Evolutionary conservation across 1,140 invertebrate species (phyloP).

Genomic region (Leptinotarsa defecta): DNA sequence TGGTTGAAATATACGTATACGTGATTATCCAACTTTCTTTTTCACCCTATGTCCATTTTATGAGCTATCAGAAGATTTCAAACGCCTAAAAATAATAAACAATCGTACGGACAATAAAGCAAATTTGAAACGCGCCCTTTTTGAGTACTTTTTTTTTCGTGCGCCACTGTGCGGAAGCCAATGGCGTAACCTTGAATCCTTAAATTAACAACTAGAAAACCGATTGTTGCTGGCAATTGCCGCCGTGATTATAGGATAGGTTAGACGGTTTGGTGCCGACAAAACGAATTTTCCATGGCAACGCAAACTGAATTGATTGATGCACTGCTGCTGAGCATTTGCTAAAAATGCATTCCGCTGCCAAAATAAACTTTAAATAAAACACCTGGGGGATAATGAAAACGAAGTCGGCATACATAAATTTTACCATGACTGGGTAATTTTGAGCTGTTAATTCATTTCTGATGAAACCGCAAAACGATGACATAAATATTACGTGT

Average conservation of each 20-base stretch:
- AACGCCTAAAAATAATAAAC: too few relatives aligned
- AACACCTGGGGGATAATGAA: background rate
- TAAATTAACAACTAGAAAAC: constrained; percentile 30
- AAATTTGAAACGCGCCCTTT: too few relatives aligned
- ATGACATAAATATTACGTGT: too few relatives aligned
- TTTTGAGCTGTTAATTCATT: too few relatives aligned
- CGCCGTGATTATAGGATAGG: constrained; percentile 32
- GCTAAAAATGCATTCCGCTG: background rate
- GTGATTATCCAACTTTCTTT: too few relatives aligned
- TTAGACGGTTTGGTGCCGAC: constrained; percentile 39
- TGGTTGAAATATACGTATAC: too few relatives aligned
- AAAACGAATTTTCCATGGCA: background rate
- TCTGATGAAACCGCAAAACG: too few relatives aligned
- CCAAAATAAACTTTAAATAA: background rate
- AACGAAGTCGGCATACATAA: too few relatives aligned
- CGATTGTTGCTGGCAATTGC: constrained; percentile 26
- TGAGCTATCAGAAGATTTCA: too few relatives aligned
- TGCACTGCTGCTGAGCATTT: background rate
- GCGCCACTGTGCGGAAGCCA: constrained; percentile 19
- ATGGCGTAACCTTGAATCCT: constrained; percentile 25
- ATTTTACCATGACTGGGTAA: too few relatives aligned
- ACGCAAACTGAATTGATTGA: background rate
- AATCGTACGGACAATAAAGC: too few relatives aligned
- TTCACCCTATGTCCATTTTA: too few relatives aligned
- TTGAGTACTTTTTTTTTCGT: background rate